Evolutionary conservation across 1,140 invertebrate species (phyloP), one percentile per base, ranked within the genome.

Genomic region (Adoxophyes honmai): DNA sequence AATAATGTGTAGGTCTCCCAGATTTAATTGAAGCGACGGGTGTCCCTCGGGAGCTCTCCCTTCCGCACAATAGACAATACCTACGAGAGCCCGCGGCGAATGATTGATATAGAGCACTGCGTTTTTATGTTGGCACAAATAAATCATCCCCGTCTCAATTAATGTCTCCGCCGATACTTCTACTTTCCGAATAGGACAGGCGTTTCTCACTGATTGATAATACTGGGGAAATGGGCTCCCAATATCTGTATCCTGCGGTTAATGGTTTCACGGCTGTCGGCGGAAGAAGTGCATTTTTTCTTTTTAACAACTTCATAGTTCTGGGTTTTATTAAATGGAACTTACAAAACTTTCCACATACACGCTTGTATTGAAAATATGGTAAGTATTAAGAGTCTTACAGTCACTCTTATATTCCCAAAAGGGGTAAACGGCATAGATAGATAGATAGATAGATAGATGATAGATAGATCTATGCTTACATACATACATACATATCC

Each of bases 111-210:
- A 57, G 39, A 57, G 55, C 61, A 52, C 60, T 39, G 44, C 51
- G 53, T 64, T 65, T 62, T 60, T 68, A 52, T 60, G 52, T 62
- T 28, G 15, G 34, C 62, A 60, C 60, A 57, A 48, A 68, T 68
- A 65, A 68, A 68, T 68, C 66, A 68, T 68, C 62, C 58, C 59
- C 56, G 51, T 61, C 62, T 62, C 66, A 65, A 64, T 68, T 68
- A 65, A 68, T 62, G 62, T 68, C 66, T 48, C 21, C 58, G 51
- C 28, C 53, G 38, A 55, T 52, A 48, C 42, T 48, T 48, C 54
- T 54, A 42, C 53, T 48, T 28, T 28, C 33, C 16, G 37, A 58
- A 62, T 60, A 34, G 48, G 39, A 62, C 51, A 54, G 59, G 57
- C 59, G 62, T 59, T 59, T 59, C 33, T 13, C 39, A 44, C 42